These are phyloP conservation scores for Bubo bubo DNA, from an alignment of 2,113 vertebrate species.

Conservation along the genomic window DNA sequence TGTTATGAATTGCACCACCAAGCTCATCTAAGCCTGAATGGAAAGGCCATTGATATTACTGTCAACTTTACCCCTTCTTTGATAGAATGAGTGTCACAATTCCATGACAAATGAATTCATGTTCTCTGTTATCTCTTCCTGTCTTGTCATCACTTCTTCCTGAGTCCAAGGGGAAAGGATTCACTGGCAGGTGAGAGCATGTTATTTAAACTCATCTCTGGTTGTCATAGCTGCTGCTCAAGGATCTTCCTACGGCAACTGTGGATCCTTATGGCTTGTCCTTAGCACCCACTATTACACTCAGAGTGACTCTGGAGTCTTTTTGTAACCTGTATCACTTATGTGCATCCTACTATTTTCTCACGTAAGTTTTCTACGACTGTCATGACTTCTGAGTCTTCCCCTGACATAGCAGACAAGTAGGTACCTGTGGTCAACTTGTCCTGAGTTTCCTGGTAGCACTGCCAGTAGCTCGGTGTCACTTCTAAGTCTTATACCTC, in stretches of 20 bases:
- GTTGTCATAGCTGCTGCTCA: not conserved
- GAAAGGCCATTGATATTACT: not conserved
- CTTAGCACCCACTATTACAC: not conserved
- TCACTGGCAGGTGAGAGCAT: not conserved
- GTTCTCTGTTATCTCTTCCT: not conserved
- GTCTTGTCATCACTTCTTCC: not conserved
- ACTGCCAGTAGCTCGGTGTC: not conserved
- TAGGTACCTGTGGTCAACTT: not conserved
- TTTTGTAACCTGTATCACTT: not conserved
- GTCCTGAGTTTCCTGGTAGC: not conserved
- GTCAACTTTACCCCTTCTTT: not conserved
- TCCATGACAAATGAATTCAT: conserved; percentile 1
- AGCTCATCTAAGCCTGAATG: not conserved
- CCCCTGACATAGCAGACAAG: not conserved
- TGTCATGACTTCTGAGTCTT: not conserved
- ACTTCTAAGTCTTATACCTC: not conserved
- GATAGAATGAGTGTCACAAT: not conserved
- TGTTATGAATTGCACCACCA: not conserved
- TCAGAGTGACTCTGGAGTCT: not conserved
- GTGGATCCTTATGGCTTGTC: not conserved
- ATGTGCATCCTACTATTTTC: not conserved
- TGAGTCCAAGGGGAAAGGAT: not conserved
- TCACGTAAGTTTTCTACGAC: not conserved
- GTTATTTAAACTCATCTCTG: conserved; percentile 6
- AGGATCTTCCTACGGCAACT: not conserved